A percentile compares a stretch with the other conserved stretches of the same genome.
phyloP scores from a whole-genome alignment of 1,140 invertebrate species.

The Leptinotarsa texana region DNA sequence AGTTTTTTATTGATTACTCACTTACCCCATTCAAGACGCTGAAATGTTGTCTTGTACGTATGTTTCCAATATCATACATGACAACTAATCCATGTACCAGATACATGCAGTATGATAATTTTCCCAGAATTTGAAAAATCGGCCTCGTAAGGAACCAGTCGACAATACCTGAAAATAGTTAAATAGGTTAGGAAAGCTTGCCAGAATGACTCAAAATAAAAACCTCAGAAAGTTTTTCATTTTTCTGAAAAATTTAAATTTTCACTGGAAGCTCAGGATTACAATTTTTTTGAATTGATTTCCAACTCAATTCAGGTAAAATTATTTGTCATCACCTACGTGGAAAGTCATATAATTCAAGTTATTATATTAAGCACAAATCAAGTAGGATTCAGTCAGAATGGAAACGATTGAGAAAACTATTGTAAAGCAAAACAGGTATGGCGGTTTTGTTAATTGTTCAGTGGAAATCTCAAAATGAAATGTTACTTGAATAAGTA shows the following conservation, averaged over 20 bases:
- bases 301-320: too few relatives aligned
- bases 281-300: too few relatives aligned
- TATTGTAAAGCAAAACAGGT: too few relatives aligned
- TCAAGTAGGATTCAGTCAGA: not conserved
- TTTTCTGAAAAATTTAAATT: too few relatives aligned
- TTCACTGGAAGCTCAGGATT: too few relatives aligned
- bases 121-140: slow-evolving; percentile 40
- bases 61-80: slow-evolving; percentile 13
- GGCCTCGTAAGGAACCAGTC: slow-evolving; percentile 42
- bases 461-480: too few relatives aligned
- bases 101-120: slow-evolving; percentile 46
- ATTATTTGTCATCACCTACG: not conserved
- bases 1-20: not conserved
- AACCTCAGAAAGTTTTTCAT: too few relatives aligned
- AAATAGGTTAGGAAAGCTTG: not conserved
- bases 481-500: too few relatives aligned
- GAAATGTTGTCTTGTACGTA: slow-evolving; percentile 29
- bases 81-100: slow-evolving; percentile 37
- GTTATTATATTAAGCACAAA: too few relatives aligned
- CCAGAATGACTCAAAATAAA: too few relatives aligned
- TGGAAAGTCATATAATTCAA: too few relatives aligned
- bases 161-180: slow-evolving; percentile 38
- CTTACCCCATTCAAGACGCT: slow-evolving; percentile 33
- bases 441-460: too few relatives aligned
- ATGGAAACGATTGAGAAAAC: slow-evolving; percentile 4